Evolutionary conservation across 2,113 vertebrate species (phyloP), one percentile per base, ranked within the genome.

Genomic region (Cryptomyrus ogoouensis): DNA sequence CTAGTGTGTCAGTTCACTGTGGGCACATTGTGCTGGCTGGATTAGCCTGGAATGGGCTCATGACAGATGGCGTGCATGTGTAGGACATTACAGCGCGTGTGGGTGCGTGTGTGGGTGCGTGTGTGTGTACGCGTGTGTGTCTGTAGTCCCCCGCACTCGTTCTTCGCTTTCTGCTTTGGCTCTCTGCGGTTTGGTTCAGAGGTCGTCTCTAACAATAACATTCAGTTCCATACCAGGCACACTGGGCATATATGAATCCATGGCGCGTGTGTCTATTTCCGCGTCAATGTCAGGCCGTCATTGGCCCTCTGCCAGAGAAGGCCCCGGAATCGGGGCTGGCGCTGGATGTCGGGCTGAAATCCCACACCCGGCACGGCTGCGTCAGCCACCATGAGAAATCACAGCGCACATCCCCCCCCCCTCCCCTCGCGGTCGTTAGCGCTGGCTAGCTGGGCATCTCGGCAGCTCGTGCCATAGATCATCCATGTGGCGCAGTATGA

Each of bases 1-100:
- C 90, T 49, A 19, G 87, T 86, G 83, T 84, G 47, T 66, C 47
- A 42, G 89, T 88, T 90, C 19, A 91, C 88, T 85, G 89, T 90
- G 90, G 91, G 53, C 53, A 70, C 80, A 89, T 86, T 91, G 91
- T 92, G 87, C 91, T 70, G 88, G 53, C 87, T 85, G 84, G 92
- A 92, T 93, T 92, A 93, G 90, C 89, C 9, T 83, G 85, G 85
- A 92, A 92, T 90, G 87, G 53, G 46, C 91, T 89, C 21, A 15
- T 46, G 62, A 90, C 94, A 94, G 93, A 94, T 94, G 94, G 89
- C 15, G 46, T 88, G 53, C 93, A 92, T 91, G 21, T 93, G 93
- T 89, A 53, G 84, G 88, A 89, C 74, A 88, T 88, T 90, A 85
- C 88, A 90, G 70, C 13, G 21, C 9, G 27, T 1, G 17, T 17